phyloP scores from a whole-genome alignment of 2,113 vertebrate genomes.

The Ivindomyrus marchei region DNA sequence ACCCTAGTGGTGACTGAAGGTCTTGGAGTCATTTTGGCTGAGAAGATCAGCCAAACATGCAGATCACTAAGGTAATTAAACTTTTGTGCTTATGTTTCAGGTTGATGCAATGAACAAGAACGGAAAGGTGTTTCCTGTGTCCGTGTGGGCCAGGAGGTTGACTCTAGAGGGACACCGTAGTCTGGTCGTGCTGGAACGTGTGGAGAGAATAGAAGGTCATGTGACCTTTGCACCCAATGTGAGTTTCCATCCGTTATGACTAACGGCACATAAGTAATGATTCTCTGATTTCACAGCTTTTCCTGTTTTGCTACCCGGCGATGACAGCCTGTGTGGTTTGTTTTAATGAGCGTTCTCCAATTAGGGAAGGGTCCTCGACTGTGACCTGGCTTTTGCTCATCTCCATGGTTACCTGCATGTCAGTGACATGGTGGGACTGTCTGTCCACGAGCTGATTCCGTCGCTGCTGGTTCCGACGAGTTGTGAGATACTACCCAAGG shows the following conservation, averaged over 20 bases:
- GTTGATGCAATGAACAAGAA: conserved; percentile 62
- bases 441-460: conserved; percentile 72
- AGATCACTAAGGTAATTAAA: not conserved
- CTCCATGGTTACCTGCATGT: conserved; percentile 68
- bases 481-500: conserved; percentile 68
- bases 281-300: not conserved
- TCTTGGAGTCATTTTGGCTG: not conserved
- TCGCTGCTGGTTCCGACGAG: conserved; percentile 71
- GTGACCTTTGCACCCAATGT: conserved; percentile 72
- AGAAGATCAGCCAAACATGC: not conserved
- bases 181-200: conserved; percentile 73
- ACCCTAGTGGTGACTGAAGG: not conserved
- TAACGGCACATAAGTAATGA: too few species aligned
- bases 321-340: not conserved
- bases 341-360: conserved; percentile 17
- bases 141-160: conserved; percentile 61
- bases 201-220: conserved; percentile 71
- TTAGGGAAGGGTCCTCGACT: conserved; percentile 73
- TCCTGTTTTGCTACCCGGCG: not conserved
- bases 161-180: conserved; percentile 49
- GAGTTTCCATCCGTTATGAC: conserved; percentile 40
- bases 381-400: conserved; percentile 74
- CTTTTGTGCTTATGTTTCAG: conserved; percentile 45
- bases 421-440: conserved; percentile 66
- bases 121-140: conserved; percentile 67